These are phyloP conservation scores for Clanis bilineata DNA, from an alignment of 2,888 invertebrate genomes.

Conservation along the genomic window DNA sequence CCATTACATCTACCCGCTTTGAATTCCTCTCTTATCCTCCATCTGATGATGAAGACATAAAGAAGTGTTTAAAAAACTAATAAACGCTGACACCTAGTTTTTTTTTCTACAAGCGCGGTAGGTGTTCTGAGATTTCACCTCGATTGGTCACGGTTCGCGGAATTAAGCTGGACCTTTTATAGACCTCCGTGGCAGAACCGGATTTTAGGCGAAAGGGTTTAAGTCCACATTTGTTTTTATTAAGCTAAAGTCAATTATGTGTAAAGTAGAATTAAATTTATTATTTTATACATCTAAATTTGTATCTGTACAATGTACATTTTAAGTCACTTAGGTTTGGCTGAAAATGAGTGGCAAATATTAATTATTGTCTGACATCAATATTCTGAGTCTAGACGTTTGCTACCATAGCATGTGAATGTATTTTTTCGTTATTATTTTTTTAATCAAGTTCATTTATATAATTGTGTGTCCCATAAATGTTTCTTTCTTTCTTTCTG, in stretches of 20 bases:
- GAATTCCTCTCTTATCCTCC: not conserved
- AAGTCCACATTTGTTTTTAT: not conserved
- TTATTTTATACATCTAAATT: not conserved
- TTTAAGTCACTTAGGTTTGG: too few species aligned
- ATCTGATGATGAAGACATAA: conserved; percentile 14
- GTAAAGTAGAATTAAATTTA: not conserved
- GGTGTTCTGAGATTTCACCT: conserved; percentile 34
- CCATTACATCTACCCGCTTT: not conserved
- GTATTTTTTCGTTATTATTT: too few species aligned
- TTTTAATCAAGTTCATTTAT: too few species aligned
- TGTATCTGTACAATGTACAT: too few species aligned
- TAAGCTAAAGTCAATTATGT: not conserved
- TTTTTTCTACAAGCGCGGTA: conserved; percentile 24
- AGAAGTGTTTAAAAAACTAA: conserved; percentile 14
- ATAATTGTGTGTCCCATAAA: too few species aligned
- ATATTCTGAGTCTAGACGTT: too few species aligned
- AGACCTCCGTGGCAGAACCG: conserved; percentile 13
- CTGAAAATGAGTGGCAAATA: too few species aligned
- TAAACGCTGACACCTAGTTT: conserved; percentile 21
- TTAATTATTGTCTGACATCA: too few species aligned
- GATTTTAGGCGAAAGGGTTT: not conserved
- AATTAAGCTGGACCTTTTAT: conserved; percentile 21
- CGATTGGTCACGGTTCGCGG: conserved; percentile 40
- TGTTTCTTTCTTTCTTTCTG: too few species aligned
- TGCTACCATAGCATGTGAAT: too few species aligned